Evolutionary conservation across 2,888 invertebrate species (phyloP).

Genomic region (Drosophila macrospina): DNA sequence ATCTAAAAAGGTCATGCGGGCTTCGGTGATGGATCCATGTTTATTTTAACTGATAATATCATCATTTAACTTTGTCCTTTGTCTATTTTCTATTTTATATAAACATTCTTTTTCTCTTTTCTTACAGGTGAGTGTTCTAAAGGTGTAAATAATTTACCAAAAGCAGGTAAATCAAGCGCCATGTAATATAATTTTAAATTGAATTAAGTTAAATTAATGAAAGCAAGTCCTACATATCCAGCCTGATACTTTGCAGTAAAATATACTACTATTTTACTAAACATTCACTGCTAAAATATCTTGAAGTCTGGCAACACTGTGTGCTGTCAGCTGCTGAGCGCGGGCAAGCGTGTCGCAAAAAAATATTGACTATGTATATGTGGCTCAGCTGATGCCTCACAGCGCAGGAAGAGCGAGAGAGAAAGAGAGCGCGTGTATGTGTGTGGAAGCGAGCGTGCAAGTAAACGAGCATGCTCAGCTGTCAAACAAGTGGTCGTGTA

Average conservation of each 20-base stretch:
- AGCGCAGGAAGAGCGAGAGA: slow-evolving; percentile 27
- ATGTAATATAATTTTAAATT: too few relatives aligned
- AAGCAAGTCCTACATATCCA: not conserved
- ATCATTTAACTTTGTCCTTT: slow-evolving; percentile 33
- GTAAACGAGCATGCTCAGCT: slow-evolving; percentile 38
- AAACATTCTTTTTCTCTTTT: slow-evolving; percentile 29
- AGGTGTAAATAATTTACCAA: not conserved
- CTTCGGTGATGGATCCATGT: slow-evolving; percentile 14
- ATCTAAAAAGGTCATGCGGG: slow-evolving; percentile 49
- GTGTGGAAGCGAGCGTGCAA: slow-evolving; percentile 27
- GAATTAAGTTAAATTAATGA: too few relatives aligned
- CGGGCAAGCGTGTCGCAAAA: slow-evolving; percentile 34
- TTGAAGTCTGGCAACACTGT: slow-evolving; percentile 59
- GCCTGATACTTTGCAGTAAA: slow-evolving; percentile 27
- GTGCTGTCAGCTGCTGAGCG: slow-evolving; percentile 66
- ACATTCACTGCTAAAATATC: slow-evolving; percentile 4
- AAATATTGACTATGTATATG: slow-evolving; percentile 30
- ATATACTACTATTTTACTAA: slow-evolving; percentile 46
- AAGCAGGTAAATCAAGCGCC: slow-evolving; percentile 1
- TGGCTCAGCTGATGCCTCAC: slow-evolving; percentile 57
- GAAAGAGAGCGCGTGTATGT: slow-evolving; percentile 7
- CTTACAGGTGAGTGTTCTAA: slow-evolving; percentile 63
- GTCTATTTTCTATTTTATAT: slow-evolving; percentile 15
- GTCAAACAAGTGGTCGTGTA: slow-evolving; percentile 77
- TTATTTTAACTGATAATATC: slow-evolving; percentile 31